phyloP scores from a whole-genome alignment of 2,888 invertebrate species.

The Mylabris sibirica region DNA sequence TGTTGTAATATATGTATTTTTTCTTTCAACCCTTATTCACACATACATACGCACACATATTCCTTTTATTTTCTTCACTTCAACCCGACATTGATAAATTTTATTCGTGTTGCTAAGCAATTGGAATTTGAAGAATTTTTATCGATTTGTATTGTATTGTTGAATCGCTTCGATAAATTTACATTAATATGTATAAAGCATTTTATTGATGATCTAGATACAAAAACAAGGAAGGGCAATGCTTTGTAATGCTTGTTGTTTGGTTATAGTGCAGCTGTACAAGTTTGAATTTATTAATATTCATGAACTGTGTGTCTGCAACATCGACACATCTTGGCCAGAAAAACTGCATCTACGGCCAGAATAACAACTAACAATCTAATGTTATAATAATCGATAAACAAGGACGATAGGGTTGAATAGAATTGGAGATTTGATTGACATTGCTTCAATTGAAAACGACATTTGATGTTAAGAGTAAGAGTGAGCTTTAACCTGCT shows the following conservation, averaged over 20 bases:
- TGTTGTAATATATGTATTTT: background rate
- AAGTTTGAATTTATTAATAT: conserved; percentile 19
- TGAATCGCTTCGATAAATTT: background rate
- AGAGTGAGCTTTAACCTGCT: too few species aligned
- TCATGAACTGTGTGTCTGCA: conserved; percentile 20
- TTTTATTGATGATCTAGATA: background rate
- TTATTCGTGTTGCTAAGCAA: background rate
- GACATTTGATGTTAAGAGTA: too few species aligned
- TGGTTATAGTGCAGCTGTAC: background rate
- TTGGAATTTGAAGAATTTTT: conserved; percentile 1
- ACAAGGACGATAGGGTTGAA: too few species aligned
- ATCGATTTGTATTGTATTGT: background rate
- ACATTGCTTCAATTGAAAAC: too few species aligned
- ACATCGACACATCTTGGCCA: conserved; percentile 23
- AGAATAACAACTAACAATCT: conserved; percentile 9
- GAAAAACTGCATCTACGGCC: conserved; percentile 12
- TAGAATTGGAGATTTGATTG: too few species aligned
- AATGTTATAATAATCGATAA: too few species aligned
- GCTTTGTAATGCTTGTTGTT: too few species aligned
- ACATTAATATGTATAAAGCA: background rate
- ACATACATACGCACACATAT: too few species aligned
- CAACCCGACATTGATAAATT: background rate
- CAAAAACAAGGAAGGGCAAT: too few species aligned
- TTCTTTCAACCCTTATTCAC: background rate
- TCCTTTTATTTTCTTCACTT: background rate